These are phyloP conservation scores for Hypomesus transpacificus DNA, from an alignment of 2,113 vertebrate species.

Conservation along the genomic window DNA sequence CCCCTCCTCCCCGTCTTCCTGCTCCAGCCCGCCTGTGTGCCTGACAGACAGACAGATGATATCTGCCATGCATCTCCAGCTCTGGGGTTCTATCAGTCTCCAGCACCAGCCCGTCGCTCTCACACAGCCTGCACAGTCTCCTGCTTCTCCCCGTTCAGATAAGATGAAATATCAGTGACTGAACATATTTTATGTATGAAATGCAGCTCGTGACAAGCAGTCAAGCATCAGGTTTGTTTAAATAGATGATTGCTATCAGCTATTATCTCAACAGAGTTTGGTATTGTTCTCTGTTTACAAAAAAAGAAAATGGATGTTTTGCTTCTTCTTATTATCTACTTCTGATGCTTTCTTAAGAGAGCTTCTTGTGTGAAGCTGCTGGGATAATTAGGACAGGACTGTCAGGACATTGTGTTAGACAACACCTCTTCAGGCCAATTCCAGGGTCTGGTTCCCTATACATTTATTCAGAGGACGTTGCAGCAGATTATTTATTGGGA, in stretches of 20 bases:
- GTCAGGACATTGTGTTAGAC: background rate
- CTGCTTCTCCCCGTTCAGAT: constrained; percentile 92
- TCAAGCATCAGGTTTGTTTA: constrained; percentile 96
- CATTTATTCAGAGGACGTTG: constrained; percentile 61
- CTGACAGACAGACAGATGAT: constrained; percentile 77
- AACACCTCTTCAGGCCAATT: constrained; percentile 21
- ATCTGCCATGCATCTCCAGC: constrained; percentile 84
- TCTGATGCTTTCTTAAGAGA: constrained; percentile 38
- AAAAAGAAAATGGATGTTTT: background rate
- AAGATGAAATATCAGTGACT: constrained; percentile 91
- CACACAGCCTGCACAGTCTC: constrained; percentile 80
- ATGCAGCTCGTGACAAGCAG: constrained; percentile 90
- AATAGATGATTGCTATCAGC: constrained; percentile 92
- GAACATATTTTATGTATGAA: constrained; percentile 99
- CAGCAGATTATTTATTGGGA: constrained; percentile 64
- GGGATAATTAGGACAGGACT: background rate
- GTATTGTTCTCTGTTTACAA: constrained; percentile 72
- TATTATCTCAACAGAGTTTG: constrained; percentile 78
- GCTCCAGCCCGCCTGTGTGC: constrained; percentile 57
- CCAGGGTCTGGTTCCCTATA: constrained; percentile 40
- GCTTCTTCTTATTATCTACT: constrained; percentile 48
- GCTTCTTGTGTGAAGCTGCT: background rate
- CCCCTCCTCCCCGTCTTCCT: constrained; percentile 28
- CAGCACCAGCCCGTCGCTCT: constrained; percentile 84
- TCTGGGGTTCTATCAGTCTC: constrained; percentile 80